These are phyloP conservation scores for Altica lythri DNA, from an alignment of 2,888 invertebrate species.

Conservation along the genomic window DNA sequence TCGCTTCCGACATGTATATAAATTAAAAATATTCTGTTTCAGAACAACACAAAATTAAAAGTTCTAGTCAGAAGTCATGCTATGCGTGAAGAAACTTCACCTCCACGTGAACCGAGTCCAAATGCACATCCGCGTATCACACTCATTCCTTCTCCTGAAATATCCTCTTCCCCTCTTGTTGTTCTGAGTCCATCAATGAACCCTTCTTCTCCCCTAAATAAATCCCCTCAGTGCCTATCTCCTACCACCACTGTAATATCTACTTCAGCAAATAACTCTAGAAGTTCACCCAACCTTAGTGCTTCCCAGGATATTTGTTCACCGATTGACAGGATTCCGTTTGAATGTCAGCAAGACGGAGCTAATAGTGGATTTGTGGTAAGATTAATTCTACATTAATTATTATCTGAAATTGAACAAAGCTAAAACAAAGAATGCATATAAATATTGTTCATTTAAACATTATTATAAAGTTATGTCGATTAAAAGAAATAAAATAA, in stretches of 20 bases:
- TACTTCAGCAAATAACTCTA: slow-evolving; percentile 43
- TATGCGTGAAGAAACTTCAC: slow-evolving; percentile 79
- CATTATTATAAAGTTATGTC: too few species aligned
- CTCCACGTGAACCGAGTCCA: slow-evolving; percentile 59
- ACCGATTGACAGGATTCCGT: slow-evolving; percentile 24
- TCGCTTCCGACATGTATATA: background rate
- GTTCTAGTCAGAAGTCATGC: slow-evolving; percentile 88
- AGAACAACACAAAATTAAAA: slow-evolving; percentile 77
- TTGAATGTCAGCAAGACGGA: slow-evolving; percentile 27
- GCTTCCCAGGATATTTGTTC: slow-evolving; percentile 30
- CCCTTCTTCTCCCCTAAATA: slow-evolving; percentile 30
- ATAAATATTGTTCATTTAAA: too few species aligned
- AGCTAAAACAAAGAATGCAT: too few species aligned
- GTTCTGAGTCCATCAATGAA: slow-evolving; percentile 50
- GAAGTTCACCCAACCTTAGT: slow-evolving; percentile 35
- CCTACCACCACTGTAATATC: slow-evolving; percentile 51
- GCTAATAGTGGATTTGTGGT: slow-evolving; percentile 26
- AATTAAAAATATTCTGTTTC: slow-evolving; percentile 40
- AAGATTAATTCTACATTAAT: too few species aligned
- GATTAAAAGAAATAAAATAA: too few species aligned
- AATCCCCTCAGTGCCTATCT: slow-evolving; percentile 47
- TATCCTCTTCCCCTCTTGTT: slow-evolving; percentile 43
- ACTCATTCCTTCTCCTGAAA: slow-evolving; percentile 48
- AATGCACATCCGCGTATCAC: slow-evolving; percentile 50
- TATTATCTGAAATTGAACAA: too few species aligned